phyloP scores from a whole-genome alignment of 2,888 invertebrate genomes.

The Carterocephalus palaemon region DNA sequence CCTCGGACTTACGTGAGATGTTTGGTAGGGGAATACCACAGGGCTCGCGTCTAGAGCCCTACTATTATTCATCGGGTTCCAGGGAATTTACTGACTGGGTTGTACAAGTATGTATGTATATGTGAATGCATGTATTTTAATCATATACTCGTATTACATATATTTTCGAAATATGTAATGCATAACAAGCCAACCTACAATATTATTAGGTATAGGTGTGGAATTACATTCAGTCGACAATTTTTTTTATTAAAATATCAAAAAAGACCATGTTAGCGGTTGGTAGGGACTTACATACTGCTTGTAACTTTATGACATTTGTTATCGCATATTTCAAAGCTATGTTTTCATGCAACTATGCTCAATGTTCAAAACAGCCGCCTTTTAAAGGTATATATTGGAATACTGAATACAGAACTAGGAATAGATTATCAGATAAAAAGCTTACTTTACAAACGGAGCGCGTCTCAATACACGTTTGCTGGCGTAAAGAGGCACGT shows the following conservation, averaged over 20 bases:
- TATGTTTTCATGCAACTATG: neutral
- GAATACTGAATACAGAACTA: slow-evolving; percentile 14
- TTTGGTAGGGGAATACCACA: slow-evolving; percentile 12
- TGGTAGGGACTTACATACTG: too few species aligned
- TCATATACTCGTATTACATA: neutral
- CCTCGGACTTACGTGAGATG: slow-evolving; percentile 18
- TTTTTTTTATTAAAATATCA: too few species aligned
- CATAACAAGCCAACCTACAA: too few species aligned
- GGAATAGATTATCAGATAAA: slow-evolving; percentile 22
- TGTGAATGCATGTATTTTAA: neutral
- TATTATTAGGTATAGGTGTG: too few species aligned
- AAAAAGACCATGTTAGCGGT: too few species aligned
- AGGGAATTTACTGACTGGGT: neutral
- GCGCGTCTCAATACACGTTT: slow-evolving; percentile 23
- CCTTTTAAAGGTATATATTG: slow-evolving; percentile 10
- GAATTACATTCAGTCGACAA: too few species aligned
- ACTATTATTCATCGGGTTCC: neutral
- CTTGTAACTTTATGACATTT: too few species aligned
- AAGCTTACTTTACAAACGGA: slow-evolving; percentile 21
- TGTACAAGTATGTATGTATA: neutral
- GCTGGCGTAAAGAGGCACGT: slow-evolving; percentile 20
- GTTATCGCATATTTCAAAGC: too few species aligned
- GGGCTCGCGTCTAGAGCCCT: slow-evolving; percentile 5
- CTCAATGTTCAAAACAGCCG: slow-evolving; percentile 6
- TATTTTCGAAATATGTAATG: too few species aligned